phyloP scores from a whole-genome alignment of 2,113 vertebrate species.

The Turdus rufiventris region DNA sequence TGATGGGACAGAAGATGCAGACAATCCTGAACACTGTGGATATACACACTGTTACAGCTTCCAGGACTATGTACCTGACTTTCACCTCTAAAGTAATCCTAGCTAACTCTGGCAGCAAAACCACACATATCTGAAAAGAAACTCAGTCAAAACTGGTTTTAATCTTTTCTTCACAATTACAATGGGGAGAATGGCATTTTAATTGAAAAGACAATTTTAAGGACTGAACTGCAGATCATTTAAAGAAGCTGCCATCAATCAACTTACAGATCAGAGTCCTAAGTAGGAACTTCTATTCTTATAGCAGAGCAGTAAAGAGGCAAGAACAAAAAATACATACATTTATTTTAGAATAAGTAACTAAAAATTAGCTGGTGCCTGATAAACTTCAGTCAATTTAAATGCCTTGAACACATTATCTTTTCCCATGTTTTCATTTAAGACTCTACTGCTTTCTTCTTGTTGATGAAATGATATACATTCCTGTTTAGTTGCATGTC shows the following conservation, averaged over 20 bases:
- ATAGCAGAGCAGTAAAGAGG: neutral
- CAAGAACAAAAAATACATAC: neutral
- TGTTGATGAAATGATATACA: neutral
- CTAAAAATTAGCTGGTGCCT: neutral
- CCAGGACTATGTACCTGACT: neutral
- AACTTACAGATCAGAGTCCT: neutral
- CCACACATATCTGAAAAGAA: neutral
- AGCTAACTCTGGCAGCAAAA: neutral
- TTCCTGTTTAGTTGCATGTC: neutral
- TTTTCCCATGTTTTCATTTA: neutral
- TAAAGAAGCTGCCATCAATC: neutral
- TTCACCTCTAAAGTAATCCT: neutral
- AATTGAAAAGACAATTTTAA: neutral
- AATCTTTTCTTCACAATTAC: neutral
- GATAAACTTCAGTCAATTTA: neutral
- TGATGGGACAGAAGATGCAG: neutral
- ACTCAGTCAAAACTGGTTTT: neutral
- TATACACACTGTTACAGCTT: fast-evolving
- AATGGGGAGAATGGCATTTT: neutral
- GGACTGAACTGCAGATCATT: neutral
- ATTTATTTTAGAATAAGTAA: neutral
- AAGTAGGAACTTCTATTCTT: neutral
- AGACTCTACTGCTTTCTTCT: neutral
- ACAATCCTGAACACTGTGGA: neutral
- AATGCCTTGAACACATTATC: neutral